Evolutionary conservation across 35 echinoderm and acorn worm genomes (phyloP).

Genomic region (Strongylocentrotus purpuratus): DNA sequence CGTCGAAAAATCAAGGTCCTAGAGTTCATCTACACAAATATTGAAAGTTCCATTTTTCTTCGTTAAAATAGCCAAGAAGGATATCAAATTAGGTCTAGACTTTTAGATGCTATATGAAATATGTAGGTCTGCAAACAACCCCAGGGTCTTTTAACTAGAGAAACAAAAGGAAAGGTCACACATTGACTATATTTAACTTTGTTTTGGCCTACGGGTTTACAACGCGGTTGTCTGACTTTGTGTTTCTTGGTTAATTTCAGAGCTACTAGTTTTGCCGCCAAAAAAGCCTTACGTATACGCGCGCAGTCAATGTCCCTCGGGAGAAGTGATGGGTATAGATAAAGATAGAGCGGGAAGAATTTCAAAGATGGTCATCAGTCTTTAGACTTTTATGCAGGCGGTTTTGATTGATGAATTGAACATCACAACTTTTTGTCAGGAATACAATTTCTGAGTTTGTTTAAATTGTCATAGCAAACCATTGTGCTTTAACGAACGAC

Average conservation of each 20-base stretch:
- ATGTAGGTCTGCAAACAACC: neutral
- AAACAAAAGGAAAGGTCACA: neutral
- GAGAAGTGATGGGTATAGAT: neutral
- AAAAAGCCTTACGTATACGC: neutral
- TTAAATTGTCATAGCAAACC: no score
- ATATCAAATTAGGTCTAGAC: slow-evolving; percentile 18
- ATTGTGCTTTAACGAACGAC: no score
- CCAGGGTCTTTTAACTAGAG: neutral
- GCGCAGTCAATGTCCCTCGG: neutral
- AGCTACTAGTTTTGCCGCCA: neutral
- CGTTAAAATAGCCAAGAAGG: neutral
- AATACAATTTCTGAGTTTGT: no score
- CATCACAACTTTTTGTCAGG: neutral
- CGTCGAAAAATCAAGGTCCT: no score
- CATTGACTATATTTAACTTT: slow-evolving; percentile 13
- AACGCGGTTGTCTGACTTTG: neutral
- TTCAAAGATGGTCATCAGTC: neutral
- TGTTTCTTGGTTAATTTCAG: neutral
- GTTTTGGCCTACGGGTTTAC: neutral
- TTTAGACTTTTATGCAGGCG: neutral
- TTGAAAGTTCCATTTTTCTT: neutral
- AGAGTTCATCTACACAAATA: neutral
- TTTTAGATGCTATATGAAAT: neutral
- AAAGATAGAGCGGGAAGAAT: neutral
- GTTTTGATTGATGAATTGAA: neutral